Evolutionary conservation across 2,888 invertebrate genomes (phyloP).

Genomic region (Oxycera nigricornis): DNA sequence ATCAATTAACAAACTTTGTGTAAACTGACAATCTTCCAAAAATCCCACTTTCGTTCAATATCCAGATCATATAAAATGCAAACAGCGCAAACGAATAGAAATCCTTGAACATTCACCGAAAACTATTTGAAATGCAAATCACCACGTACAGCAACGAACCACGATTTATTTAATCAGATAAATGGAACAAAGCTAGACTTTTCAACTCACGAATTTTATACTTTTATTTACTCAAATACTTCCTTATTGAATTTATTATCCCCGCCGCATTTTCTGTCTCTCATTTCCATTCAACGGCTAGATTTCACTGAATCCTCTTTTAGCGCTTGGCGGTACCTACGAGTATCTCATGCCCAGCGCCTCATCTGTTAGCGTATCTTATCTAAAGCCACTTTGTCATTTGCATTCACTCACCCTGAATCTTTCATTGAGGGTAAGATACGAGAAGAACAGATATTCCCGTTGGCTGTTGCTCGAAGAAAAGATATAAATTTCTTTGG

Average conservation of each 20-base stretch:
- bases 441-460: not conserved
- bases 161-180: conserved; percentile 45
- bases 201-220: conserved; percentile 41
- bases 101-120: not conserved
- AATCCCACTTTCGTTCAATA: no score
- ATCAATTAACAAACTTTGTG: no score
- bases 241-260: conserved; percentile 28
- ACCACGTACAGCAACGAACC: conserved; percentile 39
- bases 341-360: no score
- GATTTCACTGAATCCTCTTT: not conserved
- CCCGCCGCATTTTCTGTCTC: no score
- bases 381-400: not conserved
- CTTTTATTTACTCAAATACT: conserved; percentile 44
- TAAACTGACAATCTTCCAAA: no score
- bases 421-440: not conserved
- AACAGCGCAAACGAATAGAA: not conserved
- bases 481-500: not conserved
- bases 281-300: not conserved
- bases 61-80: no score
- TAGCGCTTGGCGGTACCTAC: no score
- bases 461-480: not conserved
- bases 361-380: not conserved
- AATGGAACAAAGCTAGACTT: conserved; percentile 40
- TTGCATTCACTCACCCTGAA: not conserved
- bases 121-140: conserved; percentile 43